A percentile compares a stretch with the other conserved stretches of the same genome.
Conservation (phyloP, 2,113 vertebrate genomes). For the Donacobius atricapilla region DNA sequence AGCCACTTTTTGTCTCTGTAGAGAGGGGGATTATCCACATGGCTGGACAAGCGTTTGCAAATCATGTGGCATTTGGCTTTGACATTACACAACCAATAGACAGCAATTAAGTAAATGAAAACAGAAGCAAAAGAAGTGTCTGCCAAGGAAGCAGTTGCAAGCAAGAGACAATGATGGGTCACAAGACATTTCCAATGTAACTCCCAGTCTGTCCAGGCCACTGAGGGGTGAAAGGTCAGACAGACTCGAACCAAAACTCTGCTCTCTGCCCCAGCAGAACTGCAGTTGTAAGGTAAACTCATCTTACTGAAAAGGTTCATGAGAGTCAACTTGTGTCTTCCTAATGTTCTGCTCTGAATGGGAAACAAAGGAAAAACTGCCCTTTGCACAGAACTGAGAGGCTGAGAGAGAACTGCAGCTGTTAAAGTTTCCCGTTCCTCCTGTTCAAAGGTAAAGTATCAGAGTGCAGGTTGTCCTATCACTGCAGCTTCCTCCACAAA, state of each 20-base stretch:
- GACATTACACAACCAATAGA: background rate
- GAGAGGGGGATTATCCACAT: background rate
- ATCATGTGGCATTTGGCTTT: conserved; percentile 16
- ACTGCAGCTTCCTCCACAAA: background rate
- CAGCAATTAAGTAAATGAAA: conserved; percentile 20
- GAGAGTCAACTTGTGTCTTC: background rate
- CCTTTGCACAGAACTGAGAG: background rate
- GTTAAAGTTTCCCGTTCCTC: background rate
- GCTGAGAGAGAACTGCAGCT: background rate
- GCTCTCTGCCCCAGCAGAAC: background rate
- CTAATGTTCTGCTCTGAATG: background rate
- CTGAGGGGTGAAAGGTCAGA: background rate
- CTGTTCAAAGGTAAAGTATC: background rate
- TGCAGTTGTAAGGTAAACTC: background rate
- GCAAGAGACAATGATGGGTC: background rate
- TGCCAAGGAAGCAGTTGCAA: background rate
- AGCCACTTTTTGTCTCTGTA: background rate
- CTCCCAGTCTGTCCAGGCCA: background rate
- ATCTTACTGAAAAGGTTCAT: background rate
- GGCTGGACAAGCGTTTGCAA: conserved; percentile 10
- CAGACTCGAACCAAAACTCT: background rate
- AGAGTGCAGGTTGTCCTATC: background rate
- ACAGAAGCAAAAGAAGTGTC: conserved; percentile 10
- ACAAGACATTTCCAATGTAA: background rate
- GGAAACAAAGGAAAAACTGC: background rate